Base-by-base conservation (phyloP, 2,888 invertebrate genomes). In the Tyria jacobaeae region DNA sequence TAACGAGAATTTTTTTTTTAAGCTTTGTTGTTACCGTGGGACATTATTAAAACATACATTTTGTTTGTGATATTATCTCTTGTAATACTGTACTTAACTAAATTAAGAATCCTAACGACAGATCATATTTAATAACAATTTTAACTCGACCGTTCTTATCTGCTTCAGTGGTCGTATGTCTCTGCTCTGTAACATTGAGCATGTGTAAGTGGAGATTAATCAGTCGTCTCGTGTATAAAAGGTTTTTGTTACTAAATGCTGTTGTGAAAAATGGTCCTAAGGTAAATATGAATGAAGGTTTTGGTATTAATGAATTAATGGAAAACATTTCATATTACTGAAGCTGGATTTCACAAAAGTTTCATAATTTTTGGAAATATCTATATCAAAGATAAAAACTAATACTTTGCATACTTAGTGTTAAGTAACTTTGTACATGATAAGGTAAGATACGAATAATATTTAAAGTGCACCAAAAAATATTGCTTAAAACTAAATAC, bases 181-280 rank as follows among this genome's bases (percentile, higher is more conserved):
- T 60, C 37, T 48, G 48, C 49, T 49, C 54, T 54, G 44, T 50
- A 35, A 64, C 62, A 66, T 66, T 62, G 60, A 68, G 54, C 64
- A 60, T 72, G 72, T 72, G 72, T 71, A 50, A 57, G 57, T 62
- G 53, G 9, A 44, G 72, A 72, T 72, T 75, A 75, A 75, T 75
- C 12, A 25, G 57, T 24, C 4, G 12, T 25, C 60, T 51, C 54
- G 47, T 24, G 35, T 35, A 47, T 48, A 56, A 48, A 24, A 21
- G 21, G 31, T 56, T 35, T 21, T 17, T 44, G 2, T 9, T n/a
- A 35, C 15, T 48, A 48, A 56, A 15, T n/a, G n/a, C 24, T 24
- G n/a, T 27, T 6, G 27, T 4, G 9, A 35, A 24, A 48, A 4
- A 12, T 34, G 21, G 10, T 15, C 50, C 15, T 39, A 39, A 31